These are phyloP conservation scores for Rotaria magnacalcarata DNA, from an alignment of 2,888 invertebrate species.

Conservation along the genomic window DNA sequence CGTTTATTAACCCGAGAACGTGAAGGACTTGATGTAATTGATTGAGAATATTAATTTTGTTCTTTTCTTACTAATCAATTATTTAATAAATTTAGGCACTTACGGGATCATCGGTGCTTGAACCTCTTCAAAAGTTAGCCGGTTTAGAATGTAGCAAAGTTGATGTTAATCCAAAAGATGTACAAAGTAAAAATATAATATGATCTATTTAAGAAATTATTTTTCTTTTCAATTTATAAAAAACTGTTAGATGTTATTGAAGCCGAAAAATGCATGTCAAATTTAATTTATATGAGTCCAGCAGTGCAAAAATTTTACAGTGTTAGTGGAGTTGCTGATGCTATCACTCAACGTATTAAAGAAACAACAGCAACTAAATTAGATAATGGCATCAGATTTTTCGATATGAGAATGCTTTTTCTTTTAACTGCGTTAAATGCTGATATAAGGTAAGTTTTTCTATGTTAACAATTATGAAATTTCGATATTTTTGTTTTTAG, in stretches of 20 bases:
- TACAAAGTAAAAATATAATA: neutral
- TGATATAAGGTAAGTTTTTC: slow-evolving; percentile 32
- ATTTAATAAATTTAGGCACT: neutral
- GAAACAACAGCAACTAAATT: slow-evolving; percentile 33
- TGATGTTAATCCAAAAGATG: slow-evolving; percentile 31
- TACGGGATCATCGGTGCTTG: slow-evolving; percentile 28
- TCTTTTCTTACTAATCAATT: neutral
- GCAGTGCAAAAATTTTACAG: slow-evolving; percentile 43
- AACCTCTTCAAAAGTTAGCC: slow-evolving; percentile 17
- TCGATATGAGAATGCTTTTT: slow-evolving; percentile 44
- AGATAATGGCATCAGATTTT: slow-evolving; percentile 26
- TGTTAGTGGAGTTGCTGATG: slow-evolving; percentile 40
- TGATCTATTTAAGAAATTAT: too few relatives aligned
- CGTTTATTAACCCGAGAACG: slow-evolving; percentile 30
- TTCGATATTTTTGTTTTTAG: neutral
- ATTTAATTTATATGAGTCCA: slow-evolving; percentile 46
- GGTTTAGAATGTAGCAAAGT: slow-evolving; percentile 7
- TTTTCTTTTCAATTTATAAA: too few relatives aligned
- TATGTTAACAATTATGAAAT: neutral
- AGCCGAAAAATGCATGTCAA: slow-evolving; percentile 42
- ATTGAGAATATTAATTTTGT: neutral
- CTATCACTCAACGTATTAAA: slow-evolving; percentile 40
- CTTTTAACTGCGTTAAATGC: slow-evolving; percentile 41
- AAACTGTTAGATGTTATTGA: slow-evolving; percentile 12
- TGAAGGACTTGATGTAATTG: slow-evolving; percentile 33